phyloP scores from a whole-genome alignment of 2,888 invertebrate genomes.

The Pegoplata infirma region DNA sequence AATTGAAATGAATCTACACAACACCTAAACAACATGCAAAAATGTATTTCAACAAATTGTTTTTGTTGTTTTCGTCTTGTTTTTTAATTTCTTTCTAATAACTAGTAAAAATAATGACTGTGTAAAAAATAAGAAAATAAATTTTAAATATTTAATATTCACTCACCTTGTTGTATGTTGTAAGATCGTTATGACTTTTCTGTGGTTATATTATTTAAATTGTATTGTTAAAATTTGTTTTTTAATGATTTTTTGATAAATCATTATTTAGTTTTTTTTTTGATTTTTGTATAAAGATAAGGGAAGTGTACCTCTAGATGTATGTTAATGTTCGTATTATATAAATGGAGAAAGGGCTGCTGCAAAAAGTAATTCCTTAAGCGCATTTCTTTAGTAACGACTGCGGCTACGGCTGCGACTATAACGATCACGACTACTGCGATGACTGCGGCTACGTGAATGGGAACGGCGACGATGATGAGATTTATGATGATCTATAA shows the following conservation, averaged over 20 bases:
- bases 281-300: constrained; percentile 60
- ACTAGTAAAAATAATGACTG: constrained; percentile 42
- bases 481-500: constrained; percentile 71
- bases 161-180: constrained; percentile 65
- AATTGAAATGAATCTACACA: constrained; percentile 34
- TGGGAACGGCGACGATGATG: constrained; percentile 71
- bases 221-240: constrained; percentile 59
- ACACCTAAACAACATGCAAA: constrained; percentile 59
- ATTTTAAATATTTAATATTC: constrained; percentile 34
- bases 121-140: constrained; percentile 31
- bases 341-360: neutral
- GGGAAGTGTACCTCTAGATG: constrained; percentile 67
- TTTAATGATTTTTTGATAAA: constrained; percentile 60
- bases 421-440: constrained; percentile 70
- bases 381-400: constrained; percentile 70
- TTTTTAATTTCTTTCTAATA: constrained; percentile 21
- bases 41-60: neutral
- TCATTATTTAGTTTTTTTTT: constrained; percentile 56
- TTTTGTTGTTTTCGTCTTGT: constrained; percentile 8
- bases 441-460: constrained; percentile 69
- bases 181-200: constrained; percentile 62
- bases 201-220: constrained; percentile 64
- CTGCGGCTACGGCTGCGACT: constrained; percentile 77
- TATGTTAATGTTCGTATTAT: too few relatives aligned
- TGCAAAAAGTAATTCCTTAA: constrained; percentile 22